Evolutionary conservation across 2,888 invertebrate species (phyloP).

Genomic region (Ariolimax columbianus): DNA sequence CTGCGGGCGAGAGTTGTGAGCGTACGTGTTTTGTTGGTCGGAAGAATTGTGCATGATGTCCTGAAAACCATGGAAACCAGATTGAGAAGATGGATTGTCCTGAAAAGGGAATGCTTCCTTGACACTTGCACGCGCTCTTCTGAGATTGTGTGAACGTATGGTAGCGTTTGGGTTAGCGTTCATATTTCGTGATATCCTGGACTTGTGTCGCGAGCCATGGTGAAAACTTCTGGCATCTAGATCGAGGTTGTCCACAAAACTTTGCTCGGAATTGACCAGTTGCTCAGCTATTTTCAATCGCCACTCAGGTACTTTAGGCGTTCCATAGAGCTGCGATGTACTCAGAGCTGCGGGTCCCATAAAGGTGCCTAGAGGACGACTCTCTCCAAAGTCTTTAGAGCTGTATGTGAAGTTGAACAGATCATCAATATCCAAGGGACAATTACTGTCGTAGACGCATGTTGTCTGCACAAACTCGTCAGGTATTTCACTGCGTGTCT

Average conservation of each 20-base stretch:
- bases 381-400: conserved; percentile 15
- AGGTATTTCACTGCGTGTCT: conserved; percentile 58
- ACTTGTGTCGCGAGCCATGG: conserved; percentile 56
- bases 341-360: conserved; percentile 46
- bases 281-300: conserved; percentile 26
- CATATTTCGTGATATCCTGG: conserved; percentile 60
- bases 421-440: conserved; percentile 60
- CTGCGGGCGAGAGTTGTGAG: conserved; percentile 25
- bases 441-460: conserved; percentile 39
- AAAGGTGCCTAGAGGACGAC: conserved; percentile 46
- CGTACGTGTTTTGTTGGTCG: conserved; percentile 9
- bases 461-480: conserved; percentile 47
- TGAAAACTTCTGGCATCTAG: conserved; percentile 40
- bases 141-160: conserved; percentile 70
- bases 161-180: conserved; percentile 70
- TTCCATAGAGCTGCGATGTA: conserved; percentile 55
- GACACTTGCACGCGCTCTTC: conserved; percentile 60
- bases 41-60: not conserved
- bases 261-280: conserved; percentile 20
- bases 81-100: conserved; percentile 56
- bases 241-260: conserved; percentile 55
- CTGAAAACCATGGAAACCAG: conserved; percentile 8
- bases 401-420: conserved; percentile 60
- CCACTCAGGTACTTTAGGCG: conserved; percentile 44
- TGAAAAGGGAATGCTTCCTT: conserved; percentile 68